phyloP scores from a whole-genome alignment of 2,113 vertebrate species.

The Eleginops maclovinus region DNA sequence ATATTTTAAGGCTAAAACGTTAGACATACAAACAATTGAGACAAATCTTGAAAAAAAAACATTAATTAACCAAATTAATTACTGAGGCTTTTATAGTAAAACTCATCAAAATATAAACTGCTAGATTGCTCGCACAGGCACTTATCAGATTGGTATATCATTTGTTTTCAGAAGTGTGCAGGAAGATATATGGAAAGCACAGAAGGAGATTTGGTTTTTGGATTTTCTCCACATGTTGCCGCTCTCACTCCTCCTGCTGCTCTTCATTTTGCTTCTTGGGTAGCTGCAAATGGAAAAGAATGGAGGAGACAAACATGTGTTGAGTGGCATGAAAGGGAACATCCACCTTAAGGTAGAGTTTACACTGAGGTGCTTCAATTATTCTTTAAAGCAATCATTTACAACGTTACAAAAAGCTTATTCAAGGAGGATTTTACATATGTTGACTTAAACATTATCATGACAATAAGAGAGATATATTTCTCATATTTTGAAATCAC shows the following conservation, averaged over 20 bases:
- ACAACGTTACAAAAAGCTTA: not conserved
- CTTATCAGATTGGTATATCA: slow-evolving; percentile 64
- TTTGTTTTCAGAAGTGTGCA: slow-evolving; percentile 57
- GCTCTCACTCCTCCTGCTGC: slow-evolving; percentile 78
- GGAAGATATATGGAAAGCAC: slow-evolving; percentile 58
- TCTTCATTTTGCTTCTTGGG: slow-evolving; percentile 84
- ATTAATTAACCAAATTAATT: slow-evolving; percentile 45
- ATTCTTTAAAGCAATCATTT: not conserved
- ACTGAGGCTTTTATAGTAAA: slow-evolving; percentile 37
- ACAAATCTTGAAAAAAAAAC: slow-evolving; percentile 32
- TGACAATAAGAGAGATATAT: no score
- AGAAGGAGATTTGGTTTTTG: slow-evolving; percentile 51
- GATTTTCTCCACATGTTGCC: slow-evolving; percentile 27
- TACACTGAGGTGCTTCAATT: not conserved
- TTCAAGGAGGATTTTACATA: not conserved
- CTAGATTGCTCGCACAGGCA: slow-evolving; percentile 72
- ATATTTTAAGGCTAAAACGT: slow-evolving; percentile 43
- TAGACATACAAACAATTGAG: slow-evolving; percentile 28
- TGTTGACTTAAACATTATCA: no score
- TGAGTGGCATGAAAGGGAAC: not conserved
- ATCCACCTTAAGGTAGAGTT: slow-evolving; percentile 6
- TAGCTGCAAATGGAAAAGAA: slow-evolving; percentile 56
- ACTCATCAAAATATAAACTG: slow-evolving; percentile 48
- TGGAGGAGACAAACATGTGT: slow-evolving; percentile 12
- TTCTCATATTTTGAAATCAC: no score